Conservation (phyloP, 2,113 vertebrate species). For the Istiophorus platypterus region DNA sequence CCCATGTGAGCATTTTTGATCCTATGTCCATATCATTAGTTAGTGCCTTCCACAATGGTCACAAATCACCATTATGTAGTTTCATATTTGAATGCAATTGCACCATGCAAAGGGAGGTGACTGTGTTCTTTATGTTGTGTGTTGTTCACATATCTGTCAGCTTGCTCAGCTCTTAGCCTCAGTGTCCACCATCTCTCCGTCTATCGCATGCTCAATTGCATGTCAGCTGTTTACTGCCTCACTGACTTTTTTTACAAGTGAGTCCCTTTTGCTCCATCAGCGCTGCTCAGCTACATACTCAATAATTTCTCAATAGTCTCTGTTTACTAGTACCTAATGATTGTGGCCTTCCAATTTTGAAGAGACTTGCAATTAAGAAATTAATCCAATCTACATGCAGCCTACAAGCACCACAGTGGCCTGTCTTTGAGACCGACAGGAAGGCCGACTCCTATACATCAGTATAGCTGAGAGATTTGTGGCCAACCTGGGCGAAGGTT, state of each 20-base stretch:
- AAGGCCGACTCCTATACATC: constrained; percentile 82
- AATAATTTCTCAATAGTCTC: constrained; percentile 40
- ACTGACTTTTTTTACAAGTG: constrained; percentile 66
- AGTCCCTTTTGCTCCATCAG: constrained; percentile 37
- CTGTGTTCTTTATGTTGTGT: not conserved
- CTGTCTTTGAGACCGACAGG: constrained; percentile 44
- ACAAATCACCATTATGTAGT: not conserved
- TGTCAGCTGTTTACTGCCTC: constrained; percentile 65
- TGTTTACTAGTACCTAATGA: constrained; percentile 20
- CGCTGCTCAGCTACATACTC: constrained; percentile 28
- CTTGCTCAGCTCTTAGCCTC: not conserved
- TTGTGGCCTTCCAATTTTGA: constrained; percentile 65
- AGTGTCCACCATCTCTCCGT: constrained; percentile 15
- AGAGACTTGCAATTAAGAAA: constrained; percentile 77
- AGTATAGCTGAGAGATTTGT: constrained; percentile 87
- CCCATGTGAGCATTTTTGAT: not conserved
- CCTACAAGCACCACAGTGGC: constrained; percentile 66
- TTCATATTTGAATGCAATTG: not conserved
- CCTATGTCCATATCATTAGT: not conserved
- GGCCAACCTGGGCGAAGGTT: constrained; percentile 84
- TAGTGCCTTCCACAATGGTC: not conserved
- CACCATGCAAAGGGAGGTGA: not conserved
- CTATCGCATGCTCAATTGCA: constrained; percentile 7
- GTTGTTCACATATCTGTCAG: not conserved
- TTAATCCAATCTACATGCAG: constrained; percentile 74